Evolutionary conservation across 2,113 vertebrate genomes (phyloP), one percentile per base, ranked within the genome.

Genomic region (Emydocephalus ijimae): DNA sequence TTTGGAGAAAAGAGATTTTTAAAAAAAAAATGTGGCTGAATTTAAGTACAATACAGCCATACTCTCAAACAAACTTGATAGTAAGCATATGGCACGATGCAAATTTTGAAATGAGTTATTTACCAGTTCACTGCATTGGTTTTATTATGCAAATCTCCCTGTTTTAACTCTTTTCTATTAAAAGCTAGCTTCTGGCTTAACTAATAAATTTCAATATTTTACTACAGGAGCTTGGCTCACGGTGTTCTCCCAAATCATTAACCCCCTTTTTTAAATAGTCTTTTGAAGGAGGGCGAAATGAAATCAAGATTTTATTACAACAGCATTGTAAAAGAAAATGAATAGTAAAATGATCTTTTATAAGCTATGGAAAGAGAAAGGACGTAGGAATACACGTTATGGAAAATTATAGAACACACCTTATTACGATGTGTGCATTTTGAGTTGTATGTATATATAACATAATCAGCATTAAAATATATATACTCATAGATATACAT

Each of bases 201-300:
- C 24, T 90, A 91, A 91, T 94, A 94, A 94, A 95, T 92, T 48
- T 91, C 90, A 95, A 93, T 69, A 26, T 94, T 93, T 91, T 94
- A 61, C 4, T 90, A 56, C 24, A 74, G 59, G 90, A 91, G 88
- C 45, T 93, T 55, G 52, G 45, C 64, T 92, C 85, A 89, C 50
- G 90, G 50, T 26, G 93, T 64, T 93, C 91, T 23, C 57, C 93
- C 45, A 92, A 56, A 90, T 95, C 7, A 2, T 9, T 59, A 59
- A 23, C 5, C 45, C 5, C 45, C 21, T 3, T 39, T 45, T 92
- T 93, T 94, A 92, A 87, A 45, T 87, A 26, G 0, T 81, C 57
- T 74, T 69, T 88, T 74, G 85, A 57, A 3, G 34, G 94, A 89
- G 43, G 48, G n/a, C 50, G 26, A 90, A 95, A 8, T 15, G 93